Evolutionary conservation across 2,888 invertebrate species (phyloP).

Genomic region (Dorcus parallelipipedus): DNA sequence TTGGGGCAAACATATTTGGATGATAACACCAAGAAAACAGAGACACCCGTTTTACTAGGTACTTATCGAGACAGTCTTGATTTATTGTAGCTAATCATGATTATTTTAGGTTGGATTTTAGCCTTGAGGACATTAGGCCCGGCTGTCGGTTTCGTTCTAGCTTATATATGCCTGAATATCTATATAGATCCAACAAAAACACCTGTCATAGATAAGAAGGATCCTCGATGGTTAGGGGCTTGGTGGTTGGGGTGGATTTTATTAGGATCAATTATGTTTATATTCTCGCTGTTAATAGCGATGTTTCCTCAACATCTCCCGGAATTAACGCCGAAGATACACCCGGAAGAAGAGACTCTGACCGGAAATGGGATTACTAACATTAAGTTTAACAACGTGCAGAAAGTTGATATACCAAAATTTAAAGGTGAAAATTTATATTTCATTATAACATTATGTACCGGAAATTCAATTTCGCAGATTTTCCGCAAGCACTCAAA

Average conservation of each 20-base stretch:
- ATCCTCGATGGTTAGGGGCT: conserved; percentile 70
- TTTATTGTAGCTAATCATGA: background rate
- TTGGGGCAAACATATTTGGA: conserved; percentile 67
- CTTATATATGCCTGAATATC: conserved; percentile 50
- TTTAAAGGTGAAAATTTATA: conserved; percentile 38
- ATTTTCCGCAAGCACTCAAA: conserved; percentile 57
- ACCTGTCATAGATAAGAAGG: conserved; percentile 57
- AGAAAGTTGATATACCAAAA: conserved; percentile 39
- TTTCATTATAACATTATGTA: background rate
- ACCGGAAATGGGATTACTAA: conserved; percentile 13
- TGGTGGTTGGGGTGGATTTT: conserved; percentile 73
- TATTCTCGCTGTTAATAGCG: conserved; percentile 61
- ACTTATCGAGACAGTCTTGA: conserved; percentile 8
- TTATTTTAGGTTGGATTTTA: conserved; percentile 49
- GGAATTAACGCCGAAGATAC: background rate
- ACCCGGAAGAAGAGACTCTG: conserved; percentile 10
- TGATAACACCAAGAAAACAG: conserved; percentile 64
- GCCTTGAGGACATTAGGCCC: conserved; percentile 56
- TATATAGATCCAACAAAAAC: conserved; percentile 61
- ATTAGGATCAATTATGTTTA: conserved; percentile 52
- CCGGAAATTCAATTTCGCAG: conserved; percentile 36
- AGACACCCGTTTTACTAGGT: conserved; percentile 62
- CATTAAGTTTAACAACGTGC: background rate
- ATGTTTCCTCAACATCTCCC: conserved; percentile 56
- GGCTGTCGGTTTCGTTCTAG: conserved; percentile 59